Evolutionary conservation across 64 coral and sea anemone genomes (phyloP), one percentile per base, ranked within the genome.

Genomic region (Montipora foliosa): DNA sequence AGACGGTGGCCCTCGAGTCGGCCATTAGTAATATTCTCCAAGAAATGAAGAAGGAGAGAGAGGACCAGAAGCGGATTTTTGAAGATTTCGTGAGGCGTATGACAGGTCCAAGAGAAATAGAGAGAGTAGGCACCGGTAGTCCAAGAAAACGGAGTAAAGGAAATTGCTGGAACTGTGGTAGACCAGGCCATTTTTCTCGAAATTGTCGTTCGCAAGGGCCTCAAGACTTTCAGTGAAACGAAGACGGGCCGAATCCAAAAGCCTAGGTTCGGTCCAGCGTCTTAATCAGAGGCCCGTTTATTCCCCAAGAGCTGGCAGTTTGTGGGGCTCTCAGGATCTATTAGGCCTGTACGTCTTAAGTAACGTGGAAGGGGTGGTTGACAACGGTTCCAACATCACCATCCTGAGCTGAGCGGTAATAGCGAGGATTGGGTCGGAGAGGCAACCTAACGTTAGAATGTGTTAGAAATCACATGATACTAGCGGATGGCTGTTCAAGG

Each of bases 91-190:
- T 47, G 10, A 70, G 5, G 11, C 44, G 9, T 2, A 82, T 67
- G 14, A 79, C 49, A 3, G 17, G 25, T 57, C 46, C 71, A 19
- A 80, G 8, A 2, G 20, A 57, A 17, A 77, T 44, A 8, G 19
- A 17, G 11, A 62, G 19, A 46, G 19, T 21, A 11, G 24, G 17
- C 47, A 7, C 77, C 5, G 62, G 78, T 57, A 46, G 59, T 4
- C 75, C 61, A 53, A 66, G 61, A 8, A 21, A 22, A 6, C 0
- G 5, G 6, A 17, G 49, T 15, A n/a, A 29, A 57, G 79, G 79
- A 52, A 81, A 82, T 12, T 91, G 89, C 49, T 82, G 78, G 77
- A 91, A 49, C 79, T 91, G 89, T 12, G 89, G 82, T 10, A 4
- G 64, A 44, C 51, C 50, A 7, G 84, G 66, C 1, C 86, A 83